Evolutionary conservation across 2,797 vertebrate species (phyloP), one percentile per base, ranked within the genome.

Genomic region (Alcedo atthis): DNA sequence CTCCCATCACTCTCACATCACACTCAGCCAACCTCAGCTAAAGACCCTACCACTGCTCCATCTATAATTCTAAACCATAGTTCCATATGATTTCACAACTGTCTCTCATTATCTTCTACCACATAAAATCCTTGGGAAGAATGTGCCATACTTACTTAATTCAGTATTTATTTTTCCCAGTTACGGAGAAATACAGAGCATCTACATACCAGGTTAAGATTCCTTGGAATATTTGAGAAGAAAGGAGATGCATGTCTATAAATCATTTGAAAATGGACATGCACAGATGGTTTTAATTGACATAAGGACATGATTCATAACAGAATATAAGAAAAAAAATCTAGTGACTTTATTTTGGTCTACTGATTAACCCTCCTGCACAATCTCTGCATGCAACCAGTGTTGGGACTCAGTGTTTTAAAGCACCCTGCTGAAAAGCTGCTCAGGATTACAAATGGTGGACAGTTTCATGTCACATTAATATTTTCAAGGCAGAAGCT

Each of bases 281-380:
- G 19, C 53, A 91, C 96, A 97, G 89, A 90, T 97, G 92, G 86
- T 93, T 97, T 93, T 90, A 96, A 87, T 95, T 91, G 85, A 89
- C 57, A 22, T 51, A 78, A 76, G 64, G 48, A 96, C 75, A 92
- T 89, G 89, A 92, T 90, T 90, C 92, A 89, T 91, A 89, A 77
- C 66, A 86, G 33, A 88, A 77, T 81, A 58, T 42, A 66, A 63
- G 67, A 37, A 49, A 53, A 48, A 35, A 76, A 90, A 81, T 28
- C 10, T 70, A 54, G 32, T 85, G 77, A 85, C 45, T 93, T 84
- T 73, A 78, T 95, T 95, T 91, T 68, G 49, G 70, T 74, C 51
- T 75, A 49, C 54, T 89, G 85, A 92, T 94, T 91, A 93, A 89
- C 40, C 18, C 49, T 90, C 46, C 68, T 89, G 55, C 4, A 12